Evolutionary conservation across 2,797 vertebrate genomes (phyloP).

Genomic region (Bradypodion pumilum): DNA sequence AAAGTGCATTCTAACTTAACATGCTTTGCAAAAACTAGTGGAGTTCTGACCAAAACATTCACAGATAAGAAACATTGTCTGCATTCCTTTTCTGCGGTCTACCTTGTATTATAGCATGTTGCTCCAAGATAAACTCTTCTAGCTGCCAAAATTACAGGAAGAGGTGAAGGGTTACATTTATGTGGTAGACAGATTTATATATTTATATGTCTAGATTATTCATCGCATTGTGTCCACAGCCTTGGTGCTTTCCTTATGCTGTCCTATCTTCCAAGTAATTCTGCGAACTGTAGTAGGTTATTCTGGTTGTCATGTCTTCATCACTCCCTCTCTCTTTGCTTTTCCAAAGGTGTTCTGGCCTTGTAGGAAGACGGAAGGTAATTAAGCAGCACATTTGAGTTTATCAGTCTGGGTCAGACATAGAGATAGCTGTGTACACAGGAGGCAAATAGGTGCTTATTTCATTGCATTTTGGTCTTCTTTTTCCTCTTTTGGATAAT

Average conservation of each 20-base stretch:
- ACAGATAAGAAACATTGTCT: constrained; percentile 63
- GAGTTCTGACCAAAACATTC: constrained; percentile 58
- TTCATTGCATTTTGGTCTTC: neutral
- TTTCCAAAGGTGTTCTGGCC: neutral
- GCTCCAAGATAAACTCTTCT: constrained; percentile 58
- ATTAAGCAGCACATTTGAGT: constrained; percentile 10
- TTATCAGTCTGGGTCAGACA: neutral
- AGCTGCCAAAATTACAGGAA: constrained; percentile 56
- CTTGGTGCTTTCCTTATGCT: constrained; percentile 35
- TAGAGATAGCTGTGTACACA: neutral
- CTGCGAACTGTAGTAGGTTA: constrained; percentile 11
- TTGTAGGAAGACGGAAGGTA: neutral
- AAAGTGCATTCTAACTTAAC: constrained; percentile 24
- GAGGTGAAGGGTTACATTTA: constrained; percentile 65
- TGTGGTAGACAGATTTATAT: neutral
- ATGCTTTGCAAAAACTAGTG: constrained; percentile 45
- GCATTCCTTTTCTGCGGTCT: constrained; percentile 65
- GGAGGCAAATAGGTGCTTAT: neutral
- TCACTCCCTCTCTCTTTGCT: neutral
- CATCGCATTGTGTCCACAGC: constrained; percentile 40
- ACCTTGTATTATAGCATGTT: constrained; percentile 56
- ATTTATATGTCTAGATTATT: constrained; percentile 44
- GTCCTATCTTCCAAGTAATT: constrained; percentile 27
- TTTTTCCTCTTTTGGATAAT: neutral
- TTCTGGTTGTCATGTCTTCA: constrained; percentile 10